Percentiles rank a stretch among this genome's conserved stretches.
Evolutionary conservation across 1,140 invertebrate species (phyloP).

Genomic region (Bombus impatiens): DNA sequence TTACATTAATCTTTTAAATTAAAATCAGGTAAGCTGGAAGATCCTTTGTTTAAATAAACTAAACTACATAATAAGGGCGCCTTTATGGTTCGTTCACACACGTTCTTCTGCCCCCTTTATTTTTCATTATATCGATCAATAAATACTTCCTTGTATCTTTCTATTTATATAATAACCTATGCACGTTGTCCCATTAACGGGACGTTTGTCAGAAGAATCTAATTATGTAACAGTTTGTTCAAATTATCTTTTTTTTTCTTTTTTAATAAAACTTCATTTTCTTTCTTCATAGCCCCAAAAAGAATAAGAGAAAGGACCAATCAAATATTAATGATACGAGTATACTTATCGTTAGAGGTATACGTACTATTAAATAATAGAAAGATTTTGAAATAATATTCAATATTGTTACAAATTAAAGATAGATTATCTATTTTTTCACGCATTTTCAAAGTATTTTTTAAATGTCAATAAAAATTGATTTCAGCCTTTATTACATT

Average conservation of each 20-base stretch:
- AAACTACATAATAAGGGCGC: background rate
- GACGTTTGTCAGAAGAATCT: background rate
- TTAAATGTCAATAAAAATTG: background rate
- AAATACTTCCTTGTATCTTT: slow-evolving; percentile 35
- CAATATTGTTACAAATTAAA: no score
- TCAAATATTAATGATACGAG: background rate
- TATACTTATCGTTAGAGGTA: background rate
- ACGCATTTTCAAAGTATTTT: no score
- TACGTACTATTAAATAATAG: background rate
- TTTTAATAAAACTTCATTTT: background rate
- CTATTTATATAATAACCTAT: slow-evolving; percentile 24
- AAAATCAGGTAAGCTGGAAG: background rate
- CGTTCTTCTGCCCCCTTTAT: slow-evolving; percentile 32
- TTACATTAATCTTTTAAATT: background rate
- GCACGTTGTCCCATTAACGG: background rate
- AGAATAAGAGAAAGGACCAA: background rate
- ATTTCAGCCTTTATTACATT: background rate
- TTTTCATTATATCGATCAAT: slow-evolving; percentile 36
- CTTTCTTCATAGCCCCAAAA: no score
- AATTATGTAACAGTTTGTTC: background rate
- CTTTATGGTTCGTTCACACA: slow-evolving; percentile 16
- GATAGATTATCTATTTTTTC: background rate
- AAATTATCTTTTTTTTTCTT: background rate
- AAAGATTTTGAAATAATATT: background rate
- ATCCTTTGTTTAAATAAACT: background rate